A percentile compares a stretch with the other conserved stretches of the same genome.
These are phyloP conservation scores for Leptothorax acervorum DNA, from an alignment of 2,888 invertebrate genomes.

Conservation along the genomic window DNA sequence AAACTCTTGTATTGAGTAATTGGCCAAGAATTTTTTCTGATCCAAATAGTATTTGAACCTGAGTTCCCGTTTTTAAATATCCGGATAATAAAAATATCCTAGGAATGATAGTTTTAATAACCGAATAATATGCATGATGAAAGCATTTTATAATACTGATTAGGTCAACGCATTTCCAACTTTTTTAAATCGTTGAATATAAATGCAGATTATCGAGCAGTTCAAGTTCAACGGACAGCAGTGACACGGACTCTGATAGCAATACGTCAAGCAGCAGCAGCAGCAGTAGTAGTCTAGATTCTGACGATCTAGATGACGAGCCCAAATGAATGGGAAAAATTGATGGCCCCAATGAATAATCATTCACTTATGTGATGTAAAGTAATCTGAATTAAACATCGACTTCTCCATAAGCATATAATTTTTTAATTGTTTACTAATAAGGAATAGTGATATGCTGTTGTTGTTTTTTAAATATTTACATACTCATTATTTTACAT, in stretches of 20 bases:
- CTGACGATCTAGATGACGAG: slow-evolving; percentile 76
- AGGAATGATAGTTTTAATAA: slow-evolving; percentile 1
- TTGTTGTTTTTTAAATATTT: not conserved
- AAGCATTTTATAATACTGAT: slow-evolving; percentile 13
- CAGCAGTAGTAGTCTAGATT: slow-evolving; percentile 76
- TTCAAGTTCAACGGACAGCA: slow-evolving; percentile 72
- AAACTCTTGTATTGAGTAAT: not conserved
- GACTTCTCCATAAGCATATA: not conserved
- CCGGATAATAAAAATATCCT: not conserved
- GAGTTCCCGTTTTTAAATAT: not conserved
- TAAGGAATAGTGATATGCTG: not conserved
- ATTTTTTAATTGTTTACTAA: not conserved
- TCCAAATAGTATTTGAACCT: slow-evolving; percentile 8
- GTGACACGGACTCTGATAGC: slow-evolving; percentile 69
- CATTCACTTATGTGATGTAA: not conserved
- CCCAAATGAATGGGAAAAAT: slow-evolving; percentile 52
- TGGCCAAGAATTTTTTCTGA: not conserved
- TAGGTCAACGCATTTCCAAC: not conserved
- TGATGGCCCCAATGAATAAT: not conserved
- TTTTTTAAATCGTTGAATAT: slow-evolving; percentile 1
- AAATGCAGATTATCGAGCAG: slow-evolving; percentile 65
- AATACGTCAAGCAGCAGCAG: slow-evolving; percentile 66
- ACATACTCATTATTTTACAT: not conserved
- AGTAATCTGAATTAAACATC: not conserved
- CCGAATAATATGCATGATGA: not conserved